phyloP scores from a whole-genome alignment of 2,888 invertebrate species.

The Chironomus riparius region DNA sequence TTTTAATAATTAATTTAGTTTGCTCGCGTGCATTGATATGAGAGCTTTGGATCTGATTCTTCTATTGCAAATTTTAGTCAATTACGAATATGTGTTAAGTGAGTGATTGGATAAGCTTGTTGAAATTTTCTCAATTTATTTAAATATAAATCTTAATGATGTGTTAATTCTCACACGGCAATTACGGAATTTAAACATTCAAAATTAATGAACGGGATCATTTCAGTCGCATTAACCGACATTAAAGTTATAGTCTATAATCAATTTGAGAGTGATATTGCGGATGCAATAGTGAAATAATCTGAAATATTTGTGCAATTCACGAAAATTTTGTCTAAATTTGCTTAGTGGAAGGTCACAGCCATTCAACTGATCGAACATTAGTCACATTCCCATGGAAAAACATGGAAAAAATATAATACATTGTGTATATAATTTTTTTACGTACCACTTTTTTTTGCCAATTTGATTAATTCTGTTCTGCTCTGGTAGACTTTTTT shows the following conservation, averaged over 20 bases:
- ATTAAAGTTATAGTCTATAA: not conserved
- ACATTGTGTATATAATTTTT: no score
- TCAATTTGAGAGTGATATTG: not conserved
- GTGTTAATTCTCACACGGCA: not conserved
- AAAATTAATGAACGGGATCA: no score
- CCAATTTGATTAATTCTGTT: not conserved
- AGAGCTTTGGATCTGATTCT: not conserved
- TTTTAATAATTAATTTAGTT: not conserved
- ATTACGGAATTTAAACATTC: no score
- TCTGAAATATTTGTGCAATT: not conserved
- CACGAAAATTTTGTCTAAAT: not conserved
- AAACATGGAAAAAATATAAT: not conserved
- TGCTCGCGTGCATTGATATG: not conserved
- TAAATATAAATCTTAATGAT: not conserved
- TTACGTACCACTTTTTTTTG: no score
- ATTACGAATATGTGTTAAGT: not conserved
- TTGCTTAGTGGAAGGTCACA: not conserved
- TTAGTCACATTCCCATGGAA: no score
- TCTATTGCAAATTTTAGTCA: not conserved
- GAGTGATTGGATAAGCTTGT: not conserved
- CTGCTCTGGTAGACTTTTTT: constrained; percentile 7
- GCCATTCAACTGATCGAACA: no score
- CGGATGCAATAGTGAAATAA: not conserved
- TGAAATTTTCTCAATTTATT: not conserved
- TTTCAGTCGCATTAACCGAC: no score